Conservation (phyloP, 2,797 vertebrate genomes). For the Malurus leucopterus region DNA sequence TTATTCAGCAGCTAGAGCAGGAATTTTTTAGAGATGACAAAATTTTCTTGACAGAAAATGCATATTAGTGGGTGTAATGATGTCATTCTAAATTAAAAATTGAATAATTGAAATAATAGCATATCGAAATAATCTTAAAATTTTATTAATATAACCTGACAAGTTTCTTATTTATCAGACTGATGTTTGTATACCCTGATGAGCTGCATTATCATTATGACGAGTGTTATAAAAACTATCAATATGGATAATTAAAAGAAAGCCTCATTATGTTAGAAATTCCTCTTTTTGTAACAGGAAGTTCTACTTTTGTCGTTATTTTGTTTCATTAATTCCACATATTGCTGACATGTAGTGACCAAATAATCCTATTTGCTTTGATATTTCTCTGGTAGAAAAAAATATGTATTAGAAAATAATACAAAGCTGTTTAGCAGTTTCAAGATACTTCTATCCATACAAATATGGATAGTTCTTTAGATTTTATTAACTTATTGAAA, state of each 20-base stretch:
- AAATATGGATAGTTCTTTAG: not conserved
- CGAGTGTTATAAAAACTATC: not conserved
- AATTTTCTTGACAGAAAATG: not conserved
- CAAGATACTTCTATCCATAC: not conserved
- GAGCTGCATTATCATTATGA: not conserved
- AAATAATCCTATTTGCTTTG: not conserved
- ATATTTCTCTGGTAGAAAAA: not conserved
- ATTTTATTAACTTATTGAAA: not conserved
- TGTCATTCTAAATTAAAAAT: not conserved
- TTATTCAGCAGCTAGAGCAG: not conserved
- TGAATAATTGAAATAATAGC: not conserved
- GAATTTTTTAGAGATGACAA: not conserved
- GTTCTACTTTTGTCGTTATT: not conserved
- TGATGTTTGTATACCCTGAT: not conserved
- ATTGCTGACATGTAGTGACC: constrained; percentile 23
- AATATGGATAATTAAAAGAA: not conserved
- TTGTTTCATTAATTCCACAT: not conserved
- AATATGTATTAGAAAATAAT: not conserved
- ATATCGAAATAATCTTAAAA: not conserved
- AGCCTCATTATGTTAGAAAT: not conserved
- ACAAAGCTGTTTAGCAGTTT: not conserved
- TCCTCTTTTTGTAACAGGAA: not conserved
- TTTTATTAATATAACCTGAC: not conserved
- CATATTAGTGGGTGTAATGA: not conserved
- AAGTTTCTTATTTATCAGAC: not conserved